These are phyloP conservation scores for Phylloscopus collybita DNA, from an alignment of 2,797 vertebrate species.

Conservation along the genomic window DNA sequence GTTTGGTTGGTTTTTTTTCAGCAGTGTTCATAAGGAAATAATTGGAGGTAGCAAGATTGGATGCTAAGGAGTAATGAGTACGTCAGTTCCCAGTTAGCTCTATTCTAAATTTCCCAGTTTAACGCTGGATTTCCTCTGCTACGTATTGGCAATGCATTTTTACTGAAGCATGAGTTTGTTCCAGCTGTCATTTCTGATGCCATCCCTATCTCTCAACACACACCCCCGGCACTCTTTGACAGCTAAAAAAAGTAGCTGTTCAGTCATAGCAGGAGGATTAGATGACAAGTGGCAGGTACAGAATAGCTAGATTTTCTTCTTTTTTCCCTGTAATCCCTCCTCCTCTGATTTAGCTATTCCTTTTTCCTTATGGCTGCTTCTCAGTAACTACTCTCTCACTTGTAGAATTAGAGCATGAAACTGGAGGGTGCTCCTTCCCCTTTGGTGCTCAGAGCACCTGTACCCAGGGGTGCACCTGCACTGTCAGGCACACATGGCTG, in stretches of 20 bases:
- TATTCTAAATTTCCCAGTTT: background rate
- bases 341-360: background rate
- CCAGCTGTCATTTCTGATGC: background rate
- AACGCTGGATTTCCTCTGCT: background rate
- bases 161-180: background rate
- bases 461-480: background rate
- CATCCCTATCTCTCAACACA: background rate
- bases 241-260: background rate
- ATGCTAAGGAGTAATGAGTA: background rate
- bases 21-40: background rate
- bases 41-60: background rate
- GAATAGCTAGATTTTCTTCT: background rate
- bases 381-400: background rate
- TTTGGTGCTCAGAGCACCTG: background rate
- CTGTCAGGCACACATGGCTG: background rate
- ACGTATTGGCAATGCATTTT: accelerated
- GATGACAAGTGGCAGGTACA: background rate
- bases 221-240: background rate
- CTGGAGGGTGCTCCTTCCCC: background rate
- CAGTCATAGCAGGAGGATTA: background rate
- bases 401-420: background rate
- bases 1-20: background rate
- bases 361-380: background rate
- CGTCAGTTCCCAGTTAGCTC: background rate
- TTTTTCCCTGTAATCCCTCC: background rate